Conservation (phyloP, 2,888 invertebrate species). For the Byasa hedistus region DNA sequence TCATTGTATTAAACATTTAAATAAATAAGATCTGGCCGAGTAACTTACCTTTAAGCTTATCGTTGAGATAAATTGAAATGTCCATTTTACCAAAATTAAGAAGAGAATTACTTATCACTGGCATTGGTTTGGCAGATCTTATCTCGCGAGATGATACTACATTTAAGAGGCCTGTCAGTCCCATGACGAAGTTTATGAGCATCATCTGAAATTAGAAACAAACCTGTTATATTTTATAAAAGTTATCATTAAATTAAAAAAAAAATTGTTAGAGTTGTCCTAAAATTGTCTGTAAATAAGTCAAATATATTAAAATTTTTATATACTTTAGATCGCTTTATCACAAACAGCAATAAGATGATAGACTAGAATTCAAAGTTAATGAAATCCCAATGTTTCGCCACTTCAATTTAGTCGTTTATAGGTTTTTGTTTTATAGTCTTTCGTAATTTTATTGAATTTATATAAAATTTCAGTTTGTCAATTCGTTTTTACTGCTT, state of each 20-base stretch:
- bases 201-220: constrained; percentile 38
- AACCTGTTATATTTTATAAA: not conserved
- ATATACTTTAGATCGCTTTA: constrained; percentile 33
- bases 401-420: constrained; percentile 61
- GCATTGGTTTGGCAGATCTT: constrained; percentile 47
- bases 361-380: constrained; percentile 53
- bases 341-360: constrained; percentile 37
- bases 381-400: constrained; percentile 64
- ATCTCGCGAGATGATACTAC: constrained; percentile 42
- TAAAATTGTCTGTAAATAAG: constrained; percentile 12
- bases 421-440: constrained; percentile 61
- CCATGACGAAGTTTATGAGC: constrained; percentile 35
- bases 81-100: constrained; percentile 74
- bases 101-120: constrained; percentile 61
- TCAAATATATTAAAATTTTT: constrained; percentile 14
- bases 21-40: not conserved
- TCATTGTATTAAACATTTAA: not conserved
- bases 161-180: constrained; percentile 41
- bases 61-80: constrained; percentile 60
- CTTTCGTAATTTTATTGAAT: constrained; percentile 52
- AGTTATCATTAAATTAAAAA: not conserved
- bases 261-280: not conserved
- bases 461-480: constrained; percentile 13
- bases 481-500: not conserved
- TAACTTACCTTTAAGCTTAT: constrained; percentile 50